Conservation (phyloP, 2,113 vertebrate species). For the Hemiprocne comata region DNA sequence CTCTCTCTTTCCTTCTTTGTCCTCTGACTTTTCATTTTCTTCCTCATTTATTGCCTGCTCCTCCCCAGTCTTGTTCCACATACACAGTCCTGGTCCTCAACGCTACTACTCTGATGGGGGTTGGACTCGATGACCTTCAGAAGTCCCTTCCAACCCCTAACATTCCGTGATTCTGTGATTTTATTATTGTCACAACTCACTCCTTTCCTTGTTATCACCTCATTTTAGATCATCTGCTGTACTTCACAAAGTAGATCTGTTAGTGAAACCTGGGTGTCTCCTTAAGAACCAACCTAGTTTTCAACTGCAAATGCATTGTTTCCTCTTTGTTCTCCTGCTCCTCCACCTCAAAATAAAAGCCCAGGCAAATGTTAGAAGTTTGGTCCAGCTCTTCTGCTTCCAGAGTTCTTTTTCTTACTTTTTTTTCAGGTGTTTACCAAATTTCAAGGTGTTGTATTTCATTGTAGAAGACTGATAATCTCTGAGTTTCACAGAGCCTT, state of each 20-base stretch:
- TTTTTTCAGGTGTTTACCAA: neutral
- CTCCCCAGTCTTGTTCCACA: neutral
- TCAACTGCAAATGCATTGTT: neutral
- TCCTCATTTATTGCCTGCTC: neutral
- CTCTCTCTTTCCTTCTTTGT: neutral
- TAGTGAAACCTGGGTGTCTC: neutral
- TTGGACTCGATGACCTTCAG: no score
- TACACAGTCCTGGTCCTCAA: neutral
- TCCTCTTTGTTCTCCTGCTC: neutral
- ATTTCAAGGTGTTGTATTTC: neutral
- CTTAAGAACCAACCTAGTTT: neutral
- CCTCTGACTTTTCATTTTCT: neutral
- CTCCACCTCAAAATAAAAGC: neutral
- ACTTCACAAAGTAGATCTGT: neutral
- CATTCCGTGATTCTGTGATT: no score
- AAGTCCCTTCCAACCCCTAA: no score
- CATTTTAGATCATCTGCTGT: neutral
- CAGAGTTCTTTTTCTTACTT: neutral
- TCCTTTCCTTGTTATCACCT: neutral
- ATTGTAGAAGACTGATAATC: neutral
- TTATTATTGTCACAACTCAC: neutral
- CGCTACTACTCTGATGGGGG: neutral
- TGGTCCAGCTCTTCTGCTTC: neutral
- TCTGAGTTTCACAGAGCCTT: neutral
- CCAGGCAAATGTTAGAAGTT: neutral